phyloP scores from a whole-genome alignment of 1,140 invertebrate genomes.

The Neodiprion pinetum region DNA sequence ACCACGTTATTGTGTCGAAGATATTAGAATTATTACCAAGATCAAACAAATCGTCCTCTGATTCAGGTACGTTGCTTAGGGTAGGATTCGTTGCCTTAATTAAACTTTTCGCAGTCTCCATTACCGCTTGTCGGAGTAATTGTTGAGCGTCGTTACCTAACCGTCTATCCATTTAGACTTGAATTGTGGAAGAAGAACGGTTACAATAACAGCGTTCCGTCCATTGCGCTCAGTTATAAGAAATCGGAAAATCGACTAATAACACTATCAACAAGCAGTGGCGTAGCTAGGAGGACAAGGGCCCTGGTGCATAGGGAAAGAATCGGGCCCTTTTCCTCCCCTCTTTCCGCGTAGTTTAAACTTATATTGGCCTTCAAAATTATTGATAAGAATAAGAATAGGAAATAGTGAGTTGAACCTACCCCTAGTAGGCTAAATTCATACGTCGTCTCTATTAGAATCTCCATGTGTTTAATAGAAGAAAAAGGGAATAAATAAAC shows the following conservation, averaged over 20 bases:
- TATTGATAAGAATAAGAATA: too few species aligned
- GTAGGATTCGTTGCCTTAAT: not conserved
- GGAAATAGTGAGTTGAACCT: too few species aligned
- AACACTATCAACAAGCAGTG: not conserved
- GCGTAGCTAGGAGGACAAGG: too few species aligned
- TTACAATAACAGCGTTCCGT: slow-evolving; percentile 10
- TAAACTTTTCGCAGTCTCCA: slow-evolving; percentile 12
- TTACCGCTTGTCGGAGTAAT: slow-evolving; percentile 5
- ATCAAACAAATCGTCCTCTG: slow-evolving; percentile 19
- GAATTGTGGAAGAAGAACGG: slow-evolving; percentile 13
- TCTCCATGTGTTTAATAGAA: too few species aligned
- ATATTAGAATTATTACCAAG: slow-evolving; percentile 7
- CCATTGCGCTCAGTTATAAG: slow-evolving; percentile 9
- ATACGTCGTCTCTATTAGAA: too few species aligned
- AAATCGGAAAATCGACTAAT: slow-evolving; percentile 17
- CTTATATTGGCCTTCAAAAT: too few species aligned
- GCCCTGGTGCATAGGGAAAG: too few species aligned
- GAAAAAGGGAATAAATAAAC: too few species aligned
- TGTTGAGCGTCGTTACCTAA: slow-evolving; percentile 1
- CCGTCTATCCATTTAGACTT: slow-evolving; percentile 11
- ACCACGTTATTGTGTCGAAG: not conserved
- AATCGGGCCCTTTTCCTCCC: too few species aligned
- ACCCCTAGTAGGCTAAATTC: too few species aligned
- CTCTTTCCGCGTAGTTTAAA: too few species aligned
- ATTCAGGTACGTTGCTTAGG: not conserved